Base-by-base conservation (phyloP, 2,888 invertebrate species). In the Julus scandinavius region DNA sequence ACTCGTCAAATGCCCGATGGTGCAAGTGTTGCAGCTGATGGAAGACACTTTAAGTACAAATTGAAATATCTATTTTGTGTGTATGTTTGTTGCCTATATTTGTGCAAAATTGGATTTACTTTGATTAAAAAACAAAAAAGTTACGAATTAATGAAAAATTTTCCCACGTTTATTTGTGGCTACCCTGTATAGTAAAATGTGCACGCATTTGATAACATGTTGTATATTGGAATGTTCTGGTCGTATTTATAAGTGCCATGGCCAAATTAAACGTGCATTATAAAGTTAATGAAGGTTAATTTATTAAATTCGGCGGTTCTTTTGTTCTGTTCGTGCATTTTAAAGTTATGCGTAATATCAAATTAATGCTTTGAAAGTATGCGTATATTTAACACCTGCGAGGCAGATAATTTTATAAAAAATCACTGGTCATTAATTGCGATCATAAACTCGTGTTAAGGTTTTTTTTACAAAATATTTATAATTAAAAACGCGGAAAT, bases 401-500 rank as follows among this genome's bases (percentile, higher is more conserved):
- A 20, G 63, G 63, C 5, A 20, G n/a, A 63, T 63, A n/a, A 20
- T 20, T 1, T 2, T 45, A 45, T 7, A 45, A 45, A 45, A 45
- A 45, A 45, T 45, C 63, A 63, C n/a, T 20, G 63, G n/a, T 63
- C n/a, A 63, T 63, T 20, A 63, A 63, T n/a, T 63, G 63, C 17
- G n/a, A n/a, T 63, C 63, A 20, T 63, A 20, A 58, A 58, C 58
- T 58, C 58, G 2, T 58, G 58, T 58, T 58, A 17, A 50, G 50
- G 11, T 50, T 17, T 58, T 58, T 5, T 63, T 63, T 63, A 6
- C n/a, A 45, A 45, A 45, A 2, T 63, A n/a, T 63, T 63, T 63
- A 20, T 63, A 63, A 63, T 63, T 63, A 63, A 63, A 58, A n/a
- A 63, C n/a, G 63, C 63, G 63, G 63, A 63, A 63, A 63, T 54